Percentiles rank a stretch among this genome's conserved stretches.
These are phyloP conservation scores for Drosophila dunni DNA, from an alignment of 1,140 invertebrate species.

Conservation along the genomic window DNA sequence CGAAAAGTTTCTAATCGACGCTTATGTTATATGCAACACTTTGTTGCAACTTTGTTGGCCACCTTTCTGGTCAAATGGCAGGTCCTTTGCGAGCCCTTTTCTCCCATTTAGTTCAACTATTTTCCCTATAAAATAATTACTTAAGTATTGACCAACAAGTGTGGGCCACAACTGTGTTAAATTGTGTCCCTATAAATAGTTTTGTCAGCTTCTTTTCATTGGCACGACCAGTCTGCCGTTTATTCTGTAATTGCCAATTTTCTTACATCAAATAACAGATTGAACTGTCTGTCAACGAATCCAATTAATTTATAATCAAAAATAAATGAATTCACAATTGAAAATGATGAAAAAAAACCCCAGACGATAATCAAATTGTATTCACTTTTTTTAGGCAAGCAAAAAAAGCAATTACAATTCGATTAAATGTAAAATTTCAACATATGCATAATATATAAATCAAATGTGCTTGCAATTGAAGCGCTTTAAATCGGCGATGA, in stretches of 20 bases:
- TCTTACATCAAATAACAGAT: not conserved
- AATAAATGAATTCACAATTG: conserved; percentile 14
- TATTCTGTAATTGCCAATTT: not conserved
- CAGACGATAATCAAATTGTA: conserved; percentile 25
- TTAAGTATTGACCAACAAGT: conserved; percentile 28
- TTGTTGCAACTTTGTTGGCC: conserved; percentile 39
- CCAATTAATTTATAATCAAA: conserved; percentile 39
- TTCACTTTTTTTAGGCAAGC: conserved; percentile 9
- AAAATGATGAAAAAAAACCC: conserved; percentile 2
- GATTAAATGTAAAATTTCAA: conserved; percentile 34
- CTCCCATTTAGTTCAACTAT: conserved; percentile 8
- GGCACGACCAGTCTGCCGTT: not conserved
- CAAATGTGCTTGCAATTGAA: conserved; percentile 53
- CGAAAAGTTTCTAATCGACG: conserved; percentile 69
- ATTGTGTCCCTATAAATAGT: conserved; percentile 48
- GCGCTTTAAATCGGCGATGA: not conserved
- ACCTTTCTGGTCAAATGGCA: conserved; percentile 30
- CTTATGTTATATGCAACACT: conserved; percentile 14
- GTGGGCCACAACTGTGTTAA: not conserved
- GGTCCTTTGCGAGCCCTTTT: not conserved
- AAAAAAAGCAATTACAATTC: conserved; percentile 43
- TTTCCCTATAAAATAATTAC: conserved; percentile 48
- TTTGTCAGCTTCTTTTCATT: not conserved
- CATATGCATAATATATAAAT: conserved; percentile 51
- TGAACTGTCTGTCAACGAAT: conserved; percentile 26